Conservation (phyloP, 2,888 invertebrate species). For the Conistra vaccinii region DNA sequence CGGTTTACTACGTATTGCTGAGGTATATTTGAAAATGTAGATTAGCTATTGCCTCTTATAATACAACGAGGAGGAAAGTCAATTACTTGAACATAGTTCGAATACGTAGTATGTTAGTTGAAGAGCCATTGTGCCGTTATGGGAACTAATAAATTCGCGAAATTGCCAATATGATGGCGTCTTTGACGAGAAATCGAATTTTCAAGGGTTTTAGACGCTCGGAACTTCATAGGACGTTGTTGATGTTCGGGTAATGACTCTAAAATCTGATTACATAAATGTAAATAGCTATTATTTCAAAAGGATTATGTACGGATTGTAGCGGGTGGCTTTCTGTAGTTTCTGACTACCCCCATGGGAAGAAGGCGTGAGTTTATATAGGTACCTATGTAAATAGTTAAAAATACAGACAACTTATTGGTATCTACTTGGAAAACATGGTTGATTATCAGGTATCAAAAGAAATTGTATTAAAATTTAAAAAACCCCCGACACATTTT, state of each 20-base stretch:
- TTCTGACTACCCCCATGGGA: too few relatives aligned
- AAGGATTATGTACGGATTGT: too few relatives aligned
- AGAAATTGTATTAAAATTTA: too few relatives aligned
- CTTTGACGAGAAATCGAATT: conserved; percentile 75
- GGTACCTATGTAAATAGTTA: too few relatives aligned
- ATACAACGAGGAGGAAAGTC: conserved; percentile 80
- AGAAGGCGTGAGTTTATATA: too few relatives aligned
- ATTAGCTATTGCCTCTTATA: conserved; percentile 87
- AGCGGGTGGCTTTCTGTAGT: too few relatives aligned
- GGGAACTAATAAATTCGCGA: conserved; percentile 79
- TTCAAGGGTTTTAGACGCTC: conserved; percentile 64
- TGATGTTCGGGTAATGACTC: conserved; percentile 41
- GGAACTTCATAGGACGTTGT: conserved; percentile 45
- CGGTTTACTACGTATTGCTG: conserved; percentile 75
- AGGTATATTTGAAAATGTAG: conserved; percentile 86
- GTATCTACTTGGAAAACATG: too few relatives aligned
- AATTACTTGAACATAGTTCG: conserved; percentile 87
- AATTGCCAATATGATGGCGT: conserved; percentile 78
- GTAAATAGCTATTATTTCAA: too few relatives aligned
- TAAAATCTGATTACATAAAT: conserved; percentile 29
- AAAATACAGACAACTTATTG: too few relatives aligned
- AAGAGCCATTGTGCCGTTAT: conserved; percentile 79
- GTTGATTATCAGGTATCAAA: too few relatives aligned
- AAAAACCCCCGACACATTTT: too few relatives aligned
- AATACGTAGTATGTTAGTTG: conserved; percentile 77